Base-by-base conservation (phyloP, 1,140 invertebrate genomes). In the Capitella teleta region DNA sequence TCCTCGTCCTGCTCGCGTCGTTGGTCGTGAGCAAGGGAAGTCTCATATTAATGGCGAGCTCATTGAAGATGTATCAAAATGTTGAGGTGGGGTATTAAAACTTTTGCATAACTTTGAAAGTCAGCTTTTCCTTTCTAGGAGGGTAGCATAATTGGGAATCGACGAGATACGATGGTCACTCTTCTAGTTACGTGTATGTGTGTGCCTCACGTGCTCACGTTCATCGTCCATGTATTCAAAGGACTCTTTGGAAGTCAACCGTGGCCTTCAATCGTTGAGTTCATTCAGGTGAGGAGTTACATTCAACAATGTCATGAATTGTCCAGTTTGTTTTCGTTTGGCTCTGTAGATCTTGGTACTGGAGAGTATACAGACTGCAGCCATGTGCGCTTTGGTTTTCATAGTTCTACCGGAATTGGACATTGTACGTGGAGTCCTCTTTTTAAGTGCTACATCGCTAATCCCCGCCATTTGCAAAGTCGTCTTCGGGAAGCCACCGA, bases 181-280 rank as follows among this genome's bases (percentile, higher is more conserved):
- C 18, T 44, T 16, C 5, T 44, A 26, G 18, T 44, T 21, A 44
- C 28, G 25, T 44, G 42, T 24, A 44, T 44, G 19, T 21, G 23
- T 16, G 6, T 44, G 25, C 42, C 42, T 25, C 42, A 44, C 25
- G 42, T 16, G 12, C 42, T 54, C n/a, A 60, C 63, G 56, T 53
- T 67, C 24, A 21, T 67, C 14, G 55, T 59, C 28, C 66, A 62
- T 48, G 47, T 61, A 16, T 57, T 56, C n/a, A 61, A 65, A 37
- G 59, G 60, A 6, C 19, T 68, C 28, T 69, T 69, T 52, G 64
- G 67, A 26, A 63, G 58, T 34, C 55, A 56, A 36, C 54, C 60
- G 19, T 69, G 65, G 65, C 67, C 67, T 3, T 32, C 19, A 8
- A 19, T 25, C 8, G 16, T 28, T 4, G 21, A 21, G 4, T 25